Evolutionary conservation across 2,797 vertebrate genomes (phyloP).

Genomic region (Malacoraja senta): DNA sequence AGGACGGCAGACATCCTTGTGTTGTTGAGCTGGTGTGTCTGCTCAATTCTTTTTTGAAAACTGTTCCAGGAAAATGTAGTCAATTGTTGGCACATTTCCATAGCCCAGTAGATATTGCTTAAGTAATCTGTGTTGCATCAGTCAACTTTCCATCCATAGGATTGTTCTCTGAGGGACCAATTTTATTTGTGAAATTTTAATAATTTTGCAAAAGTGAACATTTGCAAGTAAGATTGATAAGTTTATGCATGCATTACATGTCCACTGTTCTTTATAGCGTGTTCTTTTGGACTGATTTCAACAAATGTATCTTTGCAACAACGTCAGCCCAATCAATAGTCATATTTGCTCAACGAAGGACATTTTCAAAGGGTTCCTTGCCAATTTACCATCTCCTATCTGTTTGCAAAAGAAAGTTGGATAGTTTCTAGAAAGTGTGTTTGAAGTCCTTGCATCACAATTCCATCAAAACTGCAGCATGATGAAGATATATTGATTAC

Average conservation of each 20-base stretch:
- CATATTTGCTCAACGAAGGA: background rate
- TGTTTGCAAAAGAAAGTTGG: background rate
- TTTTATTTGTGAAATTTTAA: background rate
- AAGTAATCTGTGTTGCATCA: background rate
- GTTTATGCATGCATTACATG: background rate
- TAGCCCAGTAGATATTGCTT: background rate
- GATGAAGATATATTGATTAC: background rate
- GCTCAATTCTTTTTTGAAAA: constrained; percentile 10
- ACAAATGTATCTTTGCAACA: background rate
- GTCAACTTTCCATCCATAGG: background rate
- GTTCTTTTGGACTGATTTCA: background rate
- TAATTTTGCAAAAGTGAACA: background rate
- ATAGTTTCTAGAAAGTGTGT: background rate
- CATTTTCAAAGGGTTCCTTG: background rate
- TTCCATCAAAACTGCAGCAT: background rate
- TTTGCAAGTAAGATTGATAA: background rate
- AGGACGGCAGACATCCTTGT: background rate
- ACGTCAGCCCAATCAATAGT: background rate
- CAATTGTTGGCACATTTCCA: constrained; percentile 13
- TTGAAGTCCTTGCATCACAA: background rate
- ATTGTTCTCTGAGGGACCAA: background rate
- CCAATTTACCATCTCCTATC: background rate
- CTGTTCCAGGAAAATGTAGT: background rate
- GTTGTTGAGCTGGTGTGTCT: background rate
- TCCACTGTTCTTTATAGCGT: background rate